A percentile compares a stretch with the other conserved stretches of the same genome.
phyloP scores from a whole-genome alignment of 2,888 invertebrate genomes.

The Ichneumoninae sp. region DNA sequence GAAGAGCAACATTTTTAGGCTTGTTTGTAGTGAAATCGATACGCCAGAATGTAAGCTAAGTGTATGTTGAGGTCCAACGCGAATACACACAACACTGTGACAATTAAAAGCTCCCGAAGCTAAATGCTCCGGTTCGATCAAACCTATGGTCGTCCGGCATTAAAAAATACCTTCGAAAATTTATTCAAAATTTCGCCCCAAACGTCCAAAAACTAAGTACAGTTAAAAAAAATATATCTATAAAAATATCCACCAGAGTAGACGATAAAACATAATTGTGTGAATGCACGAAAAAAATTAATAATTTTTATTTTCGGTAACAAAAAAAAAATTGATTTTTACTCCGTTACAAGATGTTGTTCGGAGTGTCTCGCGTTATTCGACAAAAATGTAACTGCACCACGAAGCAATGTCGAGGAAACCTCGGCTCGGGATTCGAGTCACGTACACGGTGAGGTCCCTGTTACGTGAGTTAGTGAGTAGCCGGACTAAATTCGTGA shows the following conservation, averaged over 20 bases:
- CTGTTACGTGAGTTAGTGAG: conserved; percentile 74
- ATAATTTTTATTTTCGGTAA: neutral
- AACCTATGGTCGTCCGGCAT: neutral
- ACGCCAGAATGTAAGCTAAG: neutral
- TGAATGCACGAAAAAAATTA: no score
- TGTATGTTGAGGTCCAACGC: neutral
- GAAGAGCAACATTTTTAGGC: neutral
- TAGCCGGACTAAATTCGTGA: conserved; percentile 61
- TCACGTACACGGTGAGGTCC: conserved; percentile 71
- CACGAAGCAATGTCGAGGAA: conserved; percentile 31
- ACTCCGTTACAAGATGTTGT: neutral
- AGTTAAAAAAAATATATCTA: no score
- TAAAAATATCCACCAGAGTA: no score
- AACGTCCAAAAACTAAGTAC: neutral
- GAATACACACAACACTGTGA: neutral
- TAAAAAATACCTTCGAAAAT: neutral
- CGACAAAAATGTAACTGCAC: conserved; percentile 19
- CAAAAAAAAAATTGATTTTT: neutral
- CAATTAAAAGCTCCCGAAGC: neutral
- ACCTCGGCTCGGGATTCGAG: conserved; percentile 68
- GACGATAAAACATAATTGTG: no score
- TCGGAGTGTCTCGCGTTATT: neutral
- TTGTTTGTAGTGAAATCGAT: neutral
- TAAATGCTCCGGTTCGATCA: neutral
- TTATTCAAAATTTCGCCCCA: neutral